Conservation (phyloP, 2,113 vertebrate species). For the Ceyx melanurus region DNA sequence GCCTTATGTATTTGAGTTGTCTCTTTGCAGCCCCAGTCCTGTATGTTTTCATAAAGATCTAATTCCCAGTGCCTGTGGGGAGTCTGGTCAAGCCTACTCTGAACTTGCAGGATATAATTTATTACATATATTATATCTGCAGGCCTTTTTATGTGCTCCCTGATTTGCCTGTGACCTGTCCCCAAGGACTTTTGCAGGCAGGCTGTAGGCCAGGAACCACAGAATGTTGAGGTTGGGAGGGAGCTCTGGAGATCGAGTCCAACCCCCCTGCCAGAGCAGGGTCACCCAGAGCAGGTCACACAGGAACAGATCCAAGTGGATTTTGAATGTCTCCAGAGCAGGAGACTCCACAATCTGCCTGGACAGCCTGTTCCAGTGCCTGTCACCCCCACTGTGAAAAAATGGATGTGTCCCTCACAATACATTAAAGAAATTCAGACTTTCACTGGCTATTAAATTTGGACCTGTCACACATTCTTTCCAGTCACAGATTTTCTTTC, state of each 20-base stretch:
- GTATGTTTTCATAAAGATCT: background rate
- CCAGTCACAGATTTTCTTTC: background rate
- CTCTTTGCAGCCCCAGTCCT: background rate
- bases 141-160: background rate
- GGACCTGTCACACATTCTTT: background rate
- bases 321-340: no score
- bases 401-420: background rate
- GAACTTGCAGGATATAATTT: background rate
- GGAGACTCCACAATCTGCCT: no score
- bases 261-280: no score
- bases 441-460: background rate
- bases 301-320: no score
- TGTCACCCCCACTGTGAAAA: no score
- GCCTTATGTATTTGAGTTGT: rapidly evolving
- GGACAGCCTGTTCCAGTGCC: no score
- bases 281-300: no score
- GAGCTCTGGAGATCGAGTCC: no score
- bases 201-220: background rate
- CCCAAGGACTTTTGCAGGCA: background rate
- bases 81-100: background rate
- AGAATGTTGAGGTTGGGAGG: no score
- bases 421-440: background rate
- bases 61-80: background rate
- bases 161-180: background rate
- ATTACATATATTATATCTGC: background rate